Evolutionary conservation across 2,113 vertebrate genomes (phyloP), one percentile per base, ranked within the genome.

Genomic region (Siphamia tubifer): DNA sequence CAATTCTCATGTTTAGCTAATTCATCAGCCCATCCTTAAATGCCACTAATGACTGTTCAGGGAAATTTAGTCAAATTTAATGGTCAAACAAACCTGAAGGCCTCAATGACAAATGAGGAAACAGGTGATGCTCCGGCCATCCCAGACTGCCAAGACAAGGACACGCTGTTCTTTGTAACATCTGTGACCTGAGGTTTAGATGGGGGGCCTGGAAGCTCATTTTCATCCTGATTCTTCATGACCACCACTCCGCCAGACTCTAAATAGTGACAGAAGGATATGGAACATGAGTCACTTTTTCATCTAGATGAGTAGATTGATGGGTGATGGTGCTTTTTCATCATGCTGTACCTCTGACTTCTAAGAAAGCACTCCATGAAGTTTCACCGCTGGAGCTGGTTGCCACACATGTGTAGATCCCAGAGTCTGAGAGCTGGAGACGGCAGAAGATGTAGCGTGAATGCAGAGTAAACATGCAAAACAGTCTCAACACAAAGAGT

Each of bases 161-260:
- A 99, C 77, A 99, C 96, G 28, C 94, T 99, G 90, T 94, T 99
- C 89, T 96, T 99, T 53, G 95, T 97, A 80, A 99, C 98, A 49
- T 99, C 98, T 1, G 96, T 98, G 86, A 99, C 96, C 87, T 98
- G 97, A 61, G 97, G 96, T 82, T 99, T 99, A 74, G 96, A 98
- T 10, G 98, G 96, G 13, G 96, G 94, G 19, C 96, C 97, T 34
- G 97, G 96, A 12, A 99, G 94, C 49, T 98, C 95, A 32, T 91
- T 96, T 66, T 94, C 90, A 82, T 98, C 95, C 2, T 93, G 94
- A 82, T 60, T 96, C 89, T 95, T 97, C 65, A 91, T 92, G 44
- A 96, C 83, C 42, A 92, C 52, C 62, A 92, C 90, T 72, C 93
- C 94, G 20, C 89, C 90, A 0, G 94, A 91, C 86, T 99, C 98